A percentile compares a stretch with the other conserved stretches of the same genome.
These are phyloP conservation scores for Meteorus sp. DNA, from an alignment of 1,140 invertebrate species.

Conservation along the genomic window DNA sequence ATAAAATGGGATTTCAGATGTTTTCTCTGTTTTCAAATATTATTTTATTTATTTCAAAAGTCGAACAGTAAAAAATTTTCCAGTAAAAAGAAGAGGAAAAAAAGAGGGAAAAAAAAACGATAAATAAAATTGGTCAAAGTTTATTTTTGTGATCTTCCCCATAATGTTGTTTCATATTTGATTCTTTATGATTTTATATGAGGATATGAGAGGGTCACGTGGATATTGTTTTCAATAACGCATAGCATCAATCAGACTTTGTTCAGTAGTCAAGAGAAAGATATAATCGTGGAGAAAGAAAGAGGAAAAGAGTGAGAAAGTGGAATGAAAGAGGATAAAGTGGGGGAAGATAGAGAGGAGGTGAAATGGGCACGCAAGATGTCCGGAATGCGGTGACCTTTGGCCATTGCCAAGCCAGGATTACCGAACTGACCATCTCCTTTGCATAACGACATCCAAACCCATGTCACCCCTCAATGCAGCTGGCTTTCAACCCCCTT, in stretches of 20 bases:
- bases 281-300: background rate
- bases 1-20: no score
- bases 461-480: slow-evolving; percentile 17
- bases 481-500: slow-evolving; percentile 8
- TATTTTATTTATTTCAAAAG: no score
- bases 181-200: slow-evolving; percentile 45
- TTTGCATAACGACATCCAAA: slow-evolving; percentile 55
- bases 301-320: background rate
- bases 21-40: no score
- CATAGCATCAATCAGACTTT: slow-evolving; percentile 55
- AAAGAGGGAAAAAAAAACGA: no score
- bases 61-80: no score
- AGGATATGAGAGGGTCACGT: slow-evolving; percentile 25
- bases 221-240: slow-evolving; percentile 58
- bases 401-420: slow-evolving; percentile 41
- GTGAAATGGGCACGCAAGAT: slow-evolving; percentile 49
- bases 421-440: slow-evolving; percentile 55
- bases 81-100: no score
- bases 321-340: background rate
- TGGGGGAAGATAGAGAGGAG: slow-evolving; percentile 12
- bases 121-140: no score
- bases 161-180: slow-evolving; percentile 27
- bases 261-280: slow-evolving; percentile 25
- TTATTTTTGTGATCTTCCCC: slow-evolving; percentile 23
- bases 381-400: slow-evolving; percentile 50